Evolutionary conservation across 1,140 invertebrate genomes (phyloP).

Genomic region (Sminthurides bifidus): DNA sequence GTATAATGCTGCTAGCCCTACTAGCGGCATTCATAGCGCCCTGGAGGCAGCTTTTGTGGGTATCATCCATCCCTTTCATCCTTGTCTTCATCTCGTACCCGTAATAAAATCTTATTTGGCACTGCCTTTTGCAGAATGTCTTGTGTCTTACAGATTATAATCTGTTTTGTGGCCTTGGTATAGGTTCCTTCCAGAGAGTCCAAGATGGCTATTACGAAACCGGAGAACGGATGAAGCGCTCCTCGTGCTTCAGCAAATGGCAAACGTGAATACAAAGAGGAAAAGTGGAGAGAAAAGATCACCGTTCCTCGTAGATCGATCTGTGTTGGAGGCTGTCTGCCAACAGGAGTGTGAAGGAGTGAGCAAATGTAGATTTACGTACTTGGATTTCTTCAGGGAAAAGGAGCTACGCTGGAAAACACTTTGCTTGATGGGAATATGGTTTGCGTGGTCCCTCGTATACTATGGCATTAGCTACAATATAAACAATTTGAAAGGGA

Average conservation of each 20-base stretch:
- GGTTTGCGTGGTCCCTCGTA: constrained; percentile 13
- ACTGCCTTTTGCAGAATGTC: constrained; percentile 18
- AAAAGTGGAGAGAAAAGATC: neutral
- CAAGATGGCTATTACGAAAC: constrained; percentile 17
- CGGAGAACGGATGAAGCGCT: neutral
- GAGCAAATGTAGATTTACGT: neutral
- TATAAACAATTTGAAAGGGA: constrained; percentile 18
- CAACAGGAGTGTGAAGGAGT: neutral
- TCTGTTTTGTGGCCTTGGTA: neutral
- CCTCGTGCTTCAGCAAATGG: neutral
- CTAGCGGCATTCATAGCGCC: constrained; percentile 1
- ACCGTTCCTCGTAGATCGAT: no score
- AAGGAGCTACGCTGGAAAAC: constrained; percentile 1
- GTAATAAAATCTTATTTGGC: constrained; percentile 3
- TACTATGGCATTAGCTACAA: constrained; percentile 24
- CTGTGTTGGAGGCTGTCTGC: no score
- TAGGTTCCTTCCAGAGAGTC: neutral
- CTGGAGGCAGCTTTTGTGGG: constrained; percentile 2
- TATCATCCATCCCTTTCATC: constrained; percentile 8
- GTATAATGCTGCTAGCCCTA: constrained; percentile 13
- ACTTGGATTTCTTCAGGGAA: constrained; percentile 10
- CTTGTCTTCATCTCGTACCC: neutral
- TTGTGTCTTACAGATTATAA: constrained; percentile 5
- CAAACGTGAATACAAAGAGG: neutral
- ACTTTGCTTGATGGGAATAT: constrained; percentile 12